phyloP scores from a whole-genome alignment of 2,888 invertebrate genomes.

The Lithodes maja region DNA sequence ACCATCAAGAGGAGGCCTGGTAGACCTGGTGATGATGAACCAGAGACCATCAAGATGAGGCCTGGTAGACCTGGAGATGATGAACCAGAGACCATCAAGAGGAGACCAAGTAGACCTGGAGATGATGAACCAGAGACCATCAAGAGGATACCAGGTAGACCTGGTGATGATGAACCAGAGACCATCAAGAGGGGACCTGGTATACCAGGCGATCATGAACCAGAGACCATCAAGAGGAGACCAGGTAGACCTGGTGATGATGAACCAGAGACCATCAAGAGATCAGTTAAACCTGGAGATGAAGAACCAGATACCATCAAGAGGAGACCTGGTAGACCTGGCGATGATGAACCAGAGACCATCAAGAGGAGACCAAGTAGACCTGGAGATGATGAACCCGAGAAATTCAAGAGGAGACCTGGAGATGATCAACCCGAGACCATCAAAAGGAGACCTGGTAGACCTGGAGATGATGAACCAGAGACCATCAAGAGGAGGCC shows the following conservation, averaged over 20 bases:
- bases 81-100: slow-evolving; percentile 20
- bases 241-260: neutral
- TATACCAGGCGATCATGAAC: neutral
- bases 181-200: neutral
- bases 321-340: neutral
- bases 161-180: slow-evolving; percentile 8
- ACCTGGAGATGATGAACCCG: slow-evolving; percentile 1
- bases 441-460: slow-evolving; percentile 15
- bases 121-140: neutral
- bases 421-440: slow-evolving; percentile 13
- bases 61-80: slow-evolving; percentile 40
- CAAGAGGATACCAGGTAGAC: neutral
- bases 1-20: neutral
- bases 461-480: neutral
- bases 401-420: neutral
- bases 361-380: neutral
- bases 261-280: neutral
- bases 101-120: slow-evolving; percentile 6
- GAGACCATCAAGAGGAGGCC: slow-evolving; percentile 4
- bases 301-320: neutral
- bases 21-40: slow-evolving; percentile 28
- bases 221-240: neutral
- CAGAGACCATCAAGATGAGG: slow-evolving; percentile 19
- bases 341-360: neutral
- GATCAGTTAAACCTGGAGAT: neutral